Percentiles rank a stretch among this genome's conserved stretches.
phyloP scores from a whole-genome alignment of 2,113 vertebrate species.

The Numenius arquata region DNA sequence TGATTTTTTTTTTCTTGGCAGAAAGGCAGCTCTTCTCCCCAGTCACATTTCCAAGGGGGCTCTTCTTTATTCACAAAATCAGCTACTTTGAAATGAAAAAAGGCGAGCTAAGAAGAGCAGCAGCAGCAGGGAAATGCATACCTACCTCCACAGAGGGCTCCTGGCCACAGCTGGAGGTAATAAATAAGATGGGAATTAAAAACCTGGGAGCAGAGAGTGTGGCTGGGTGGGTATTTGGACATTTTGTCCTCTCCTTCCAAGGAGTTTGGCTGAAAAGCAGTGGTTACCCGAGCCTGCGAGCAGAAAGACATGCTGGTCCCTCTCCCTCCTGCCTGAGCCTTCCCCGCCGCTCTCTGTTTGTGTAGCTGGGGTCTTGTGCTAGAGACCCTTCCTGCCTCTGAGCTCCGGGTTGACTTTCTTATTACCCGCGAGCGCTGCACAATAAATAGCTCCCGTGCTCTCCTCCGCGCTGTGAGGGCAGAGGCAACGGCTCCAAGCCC shows the following conservation, averaged over 20 bases:
- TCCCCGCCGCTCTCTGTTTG: background rate
- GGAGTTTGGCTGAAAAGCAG: background rate
- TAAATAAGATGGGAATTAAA: background rate
- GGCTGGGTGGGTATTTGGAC: background rate
- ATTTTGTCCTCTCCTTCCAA: background rate
- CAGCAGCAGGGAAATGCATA: background rate
- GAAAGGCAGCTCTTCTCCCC: background rate
- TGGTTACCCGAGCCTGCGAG: fast-evolving
- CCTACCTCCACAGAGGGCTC: background rate
- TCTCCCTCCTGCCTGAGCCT: background rate
- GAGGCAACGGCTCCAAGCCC: background rate
- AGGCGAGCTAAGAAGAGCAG: background rate
- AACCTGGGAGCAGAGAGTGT: background rate
- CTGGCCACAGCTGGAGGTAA: background rate
- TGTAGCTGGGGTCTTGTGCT: background rate
- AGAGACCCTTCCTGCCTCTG: background rate
- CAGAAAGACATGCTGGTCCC: background rate
- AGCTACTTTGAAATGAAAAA: background rate
- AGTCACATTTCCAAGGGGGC: background rate
- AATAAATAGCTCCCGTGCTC: background rate
- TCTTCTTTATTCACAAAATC: background rate
- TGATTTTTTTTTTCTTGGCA: background rate
- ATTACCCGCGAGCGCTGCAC: background rate
- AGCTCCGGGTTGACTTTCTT: background rate
- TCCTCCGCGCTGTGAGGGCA: background rate